Conservation (phyloP, 2,888 invertebrate genomes). For the Drosophila recens region DNA sequence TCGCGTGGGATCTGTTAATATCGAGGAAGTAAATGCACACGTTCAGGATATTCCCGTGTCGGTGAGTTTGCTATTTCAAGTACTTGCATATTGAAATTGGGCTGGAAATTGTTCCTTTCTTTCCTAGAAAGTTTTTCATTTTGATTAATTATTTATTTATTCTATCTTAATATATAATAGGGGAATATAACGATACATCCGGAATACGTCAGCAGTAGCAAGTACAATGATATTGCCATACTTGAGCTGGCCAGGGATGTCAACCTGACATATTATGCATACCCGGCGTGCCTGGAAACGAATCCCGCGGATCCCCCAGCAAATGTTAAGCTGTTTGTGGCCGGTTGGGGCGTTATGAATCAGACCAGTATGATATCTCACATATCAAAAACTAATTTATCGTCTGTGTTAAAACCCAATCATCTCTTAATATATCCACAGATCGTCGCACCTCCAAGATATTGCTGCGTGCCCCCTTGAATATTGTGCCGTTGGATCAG, state of each 20-base stretch:
- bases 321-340: constrained; percentile 62
- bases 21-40: constrained; percentile 36
- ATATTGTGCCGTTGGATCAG: constrained; percentile 53
- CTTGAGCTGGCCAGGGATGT: constrained; percentile 66
- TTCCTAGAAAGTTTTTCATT: too few species aligned
- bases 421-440: constrained; percentile 7
- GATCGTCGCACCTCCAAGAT: constrained; percentile 57
- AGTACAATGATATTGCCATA: constrained; percentile 81
- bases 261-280: constrained; percentile 34
- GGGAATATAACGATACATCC: constrained; percentile 67
- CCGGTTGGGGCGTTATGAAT: constrained; percentile 82
- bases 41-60: constrained; percentile 62
- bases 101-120: too few species aligned
- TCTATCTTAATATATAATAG: constrained; percentile 42
- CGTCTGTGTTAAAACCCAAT: background rate
- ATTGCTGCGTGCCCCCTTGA: constrained; percentile 72
- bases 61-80: constrained; percentile 49
- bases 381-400: background rate
- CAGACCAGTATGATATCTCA: constrained; percentile 57
- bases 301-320: constrained; percentile 65
- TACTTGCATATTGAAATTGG: too few species aligned
- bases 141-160: too few species aligned
- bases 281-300: constrained; percentile 75
- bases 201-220: constrained; percentile 64
- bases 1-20: constrained; percentile 78